Conservation (phyloP, 2,888 invertebrate species). For the Eilema griseolum region DNA sequence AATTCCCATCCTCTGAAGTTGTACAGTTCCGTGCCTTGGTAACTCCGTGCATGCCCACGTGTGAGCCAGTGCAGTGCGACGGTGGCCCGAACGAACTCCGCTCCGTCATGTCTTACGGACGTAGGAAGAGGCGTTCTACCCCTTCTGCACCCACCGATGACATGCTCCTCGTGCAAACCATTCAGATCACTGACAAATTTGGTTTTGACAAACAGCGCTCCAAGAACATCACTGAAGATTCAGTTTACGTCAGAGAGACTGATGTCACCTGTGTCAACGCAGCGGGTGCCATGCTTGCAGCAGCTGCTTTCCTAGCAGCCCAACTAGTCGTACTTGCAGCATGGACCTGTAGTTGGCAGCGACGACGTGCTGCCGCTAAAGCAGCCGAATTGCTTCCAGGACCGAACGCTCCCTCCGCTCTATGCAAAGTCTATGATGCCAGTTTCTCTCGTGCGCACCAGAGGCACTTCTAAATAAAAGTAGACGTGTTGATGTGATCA, state of each 20-base stretch:
- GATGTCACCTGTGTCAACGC: slow-evolving; percentile 90
- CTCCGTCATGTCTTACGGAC: slow-evolving; percentile 94
- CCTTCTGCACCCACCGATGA: slow-evolving; percentile 89
- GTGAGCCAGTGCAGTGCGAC: slow-evolving; percentile 97
- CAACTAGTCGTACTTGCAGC: slow-evolving; percentile 95
- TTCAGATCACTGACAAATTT: slow-evolving; percentile 97
- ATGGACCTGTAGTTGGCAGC: slow-evolving; percentile 96
- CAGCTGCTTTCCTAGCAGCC: slow-evolving; percentile 94
- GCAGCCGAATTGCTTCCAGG: slow-evolving; percentile 90
- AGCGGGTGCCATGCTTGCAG: slow-evolving; percentile 94
- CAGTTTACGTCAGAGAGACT: slow-evolving; percentile 90
- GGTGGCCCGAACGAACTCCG: slow-evolving; percentile 94
- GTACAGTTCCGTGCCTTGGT: slow-evolving; percentile 98
- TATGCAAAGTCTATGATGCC: slow-evolving; percentile 96
- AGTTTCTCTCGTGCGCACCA: slow-evolving; percentile 92
- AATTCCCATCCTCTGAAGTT: slow-evolving; percentile 97
- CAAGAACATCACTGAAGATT: slow-evolving; percentile 89
- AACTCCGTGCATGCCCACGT: slow-evolving; percentile 97
- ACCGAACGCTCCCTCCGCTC: slow-evolving; percentile 85
- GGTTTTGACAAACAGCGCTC: slow-evolving; percentile 92
- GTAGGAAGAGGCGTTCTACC: slow-evolving; percentile 91
- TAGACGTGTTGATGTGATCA: slow-evolving; percentile 77
- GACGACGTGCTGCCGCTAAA: slow-evolving; percentile 90
- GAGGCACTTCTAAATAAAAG: slow-evolving; percentile 82
- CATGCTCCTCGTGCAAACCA: slow-evolving; percentile 95